Conservation (phyloP, 2,888 invertebrate genomes). For the Phortica okadai region DNA sequence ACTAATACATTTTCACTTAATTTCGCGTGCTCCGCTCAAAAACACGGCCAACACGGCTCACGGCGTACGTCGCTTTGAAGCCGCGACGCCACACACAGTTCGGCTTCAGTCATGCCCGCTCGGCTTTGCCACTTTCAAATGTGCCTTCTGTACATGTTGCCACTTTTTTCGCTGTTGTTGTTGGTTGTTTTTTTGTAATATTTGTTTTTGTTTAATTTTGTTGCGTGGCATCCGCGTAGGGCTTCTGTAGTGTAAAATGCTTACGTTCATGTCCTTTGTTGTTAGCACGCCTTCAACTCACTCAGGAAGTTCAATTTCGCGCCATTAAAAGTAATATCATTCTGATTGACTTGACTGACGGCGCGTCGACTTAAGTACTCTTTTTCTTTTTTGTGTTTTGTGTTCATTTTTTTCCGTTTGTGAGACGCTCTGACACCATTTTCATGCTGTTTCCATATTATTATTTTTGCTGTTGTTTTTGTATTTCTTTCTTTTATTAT, state of each 20-base stretch:
- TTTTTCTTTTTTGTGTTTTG: conserved; percentile 38
- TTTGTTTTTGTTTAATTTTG: neutral
- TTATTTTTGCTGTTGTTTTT: conserved; percentile 44
- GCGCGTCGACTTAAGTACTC: conserved; percentile 68
- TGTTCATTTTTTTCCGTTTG: neutral
- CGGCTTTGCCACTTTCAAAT: neutral
- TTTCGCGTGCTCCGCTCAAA: conserved; percentile 52
- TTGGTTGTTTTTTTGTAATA: neutral
- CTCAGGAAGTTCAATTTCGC: conserved; percentile 51
- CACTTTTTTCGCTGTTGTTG: conserved; percentile 5
- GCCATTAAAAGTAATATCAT: conserved; percentile 70
- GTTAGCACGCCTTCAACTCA: conserved; percentile 1
- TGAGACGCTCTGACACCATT: conserved; percentile 58
- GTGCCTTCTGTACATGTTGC: neutral
- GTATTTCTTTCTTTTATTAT: conserved; percentile 60
- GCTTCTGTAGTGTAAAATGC: conserved; percentile 27
- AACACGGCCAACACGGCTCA: conserved; percentile 40
- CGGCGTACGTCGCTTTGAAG: conserved; percentile 58
- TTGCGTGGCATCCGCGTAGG: conserved; percentile 14
- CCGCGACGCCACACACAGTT: conserved; percentile 22
- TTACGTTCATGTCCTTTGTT: conserved; percentile 53
- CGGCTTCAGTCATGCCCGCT: neutral
- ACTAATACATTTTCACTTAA: conserved; percentile 8
- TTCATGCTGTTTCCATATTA: conserved; percentile 36
- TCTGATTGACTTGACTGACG: conserved; percentile 61